Percentiles rank a stretch among this genome's conserved stretches.
Evolutionary conservation across 2,888 invertebrate species (phyloP).

Genomic region (Fragum sueziense): DNA sequence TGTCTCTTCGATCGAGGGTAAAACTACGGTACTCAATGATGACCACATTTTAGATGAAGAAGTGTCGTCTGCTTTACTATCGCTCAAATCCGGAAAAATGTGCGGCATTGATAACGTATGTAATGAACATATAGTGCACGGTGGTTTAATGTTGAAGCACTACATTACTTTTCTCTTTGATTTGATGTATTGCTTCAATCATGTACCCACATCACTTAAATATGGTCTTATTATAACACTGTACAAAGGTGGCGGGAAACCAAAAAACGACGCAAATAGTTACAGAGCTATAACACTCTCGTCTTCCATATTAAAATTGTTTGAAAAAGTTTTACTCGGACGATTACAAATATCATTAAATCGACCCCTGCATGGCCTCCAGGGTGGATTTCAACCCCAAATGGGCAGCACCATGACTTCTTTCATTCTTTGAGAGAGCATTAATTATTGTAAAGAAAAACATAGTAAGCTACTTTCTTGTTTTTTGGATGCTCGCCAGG

Average conservation of each 20-base stretch:
- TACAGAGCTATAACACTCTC: conserved; percentile 34
- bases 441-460: too few species aligned
- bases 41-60: not conserved
- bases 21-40: not conserved
- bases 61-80: not conserved
- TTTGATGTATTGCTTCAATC: not conserved
- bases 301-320: conserved; percentile 20
- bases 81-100: not conserved
- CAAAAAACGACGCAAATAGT: conserved; percentile 30
- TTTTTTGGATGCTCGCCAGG: too few species aligned
- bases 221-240: conserved; percentile 20
- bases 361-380: not conserved
- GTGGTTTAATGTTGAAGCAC: not conserved
- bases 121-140: too few species aligned
- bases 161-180: not conserved
- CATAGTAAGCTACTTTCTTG: too few species aligned
- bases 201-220: conserved; percentile 25
- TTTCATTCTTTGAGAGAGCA: too few species aligned
- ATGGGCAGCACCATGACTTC: conserved; percentile 35
- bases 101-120: conserved; percentile 11
- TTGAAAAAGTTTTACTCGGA: conserved; percentile 15
- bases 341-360: not conserved
- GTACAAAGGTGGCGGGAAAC: conserved; percentile 28
- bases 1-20: not conserved
- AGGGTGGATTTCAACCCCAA: conserved; percentile 26